Evolutionary conservation across 1,140 invertebrate genomes (phyloP), one percentile per base, ranked within the genome.

Genomic region (Campoletis sonorensis): DNA sequence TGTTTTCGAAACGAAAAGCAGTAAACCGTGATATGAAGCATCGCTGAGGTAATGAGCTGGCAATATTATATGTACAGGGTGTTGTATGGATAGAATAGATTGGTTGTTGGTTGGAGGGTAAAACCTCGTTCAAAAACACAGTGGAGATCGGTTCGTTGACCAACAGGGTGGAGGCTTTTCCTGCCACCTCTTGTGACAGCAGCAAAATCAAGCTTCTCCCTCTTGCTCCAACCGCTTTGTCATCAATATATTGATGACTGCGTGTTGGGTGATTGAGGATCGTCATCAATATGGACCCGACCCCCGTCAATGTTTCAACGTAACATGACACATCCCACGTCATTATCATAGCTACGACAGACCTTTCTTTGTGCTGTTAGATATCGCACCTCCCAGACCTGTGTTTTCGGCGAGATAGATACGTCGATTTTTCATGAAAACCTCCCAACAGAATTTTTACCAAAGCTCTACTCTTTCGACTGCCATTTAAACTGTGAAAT

Each of bases 1-100:
- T 87, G 83, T 88, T 88, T 88, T 87, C 84, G 81, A 79, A 81
- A 83, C 80, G 83, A 81, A 85, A 82, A 80, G 81, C 81, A 84
- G 79, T 83, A 80, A 81, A 84, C 80, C 86, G 82, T 83, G 86
- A 88, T 83, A 84, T 68, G 82, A 84, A 83, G 81, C 78, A 81
- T 86, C 75, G 72, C 58, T 67, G 82, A 81, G 83, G 82, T 87
- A 88, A 88, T 86, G 86, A 88, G 82, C 85, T 86, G 87, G 84
- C 84, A 84, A 83, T 88, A 87, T 88, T 85, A 87, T 83, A 84
- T 86, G 79, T 79, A n/a, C 73, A 72, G 58, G 16, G 18, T 67
- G 33, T 54, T 72, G 80, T 68, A 79, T 75, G 30, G 45, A 75
- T 27, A 27, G 26, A 27, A 73, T 49, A 40, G 33, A 72, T 2